Conservation (phyloP, 2,888 invertebrate genomes). For the Drosophila lacicola region DNA sequence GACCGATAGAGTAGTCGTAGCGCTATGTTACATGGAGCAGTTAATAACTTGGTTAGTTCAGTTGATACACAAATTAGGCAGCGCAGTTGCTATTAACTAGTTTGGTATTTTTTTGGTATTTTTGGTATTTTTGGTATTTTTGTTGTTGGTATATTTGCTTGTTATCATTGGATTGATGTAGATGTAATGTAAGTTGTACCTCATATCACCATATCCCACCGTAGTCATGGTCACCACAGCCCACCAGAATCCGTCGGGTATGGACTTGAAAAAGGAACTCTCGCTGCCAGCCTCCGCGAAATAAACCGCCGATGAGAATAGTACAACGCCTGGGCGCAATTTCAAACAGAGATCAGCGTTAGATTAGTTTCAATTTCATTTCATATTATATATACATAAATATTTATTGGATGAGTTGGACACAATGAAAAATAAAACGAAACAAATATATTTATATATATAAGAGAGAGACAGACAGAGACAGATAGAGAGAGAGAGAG, state of each 20-base stretch:
- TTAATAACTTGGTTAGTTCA: conserved; percentile 34
- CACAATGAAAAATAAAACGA: conserved; percentile 1
- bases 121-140: conserved; percentile 5
- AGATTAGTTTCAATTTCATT: conserved; percentile 39
- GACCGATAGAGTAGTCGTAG: conserved; percentile 27
- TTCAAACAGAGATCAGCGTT: conserved; percentile 63
- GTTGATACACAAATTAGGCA: conserved; percentile 38
- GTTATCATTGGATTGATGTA: conserved; percentile 40
- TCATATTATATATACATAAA: conserved; percentile 1
- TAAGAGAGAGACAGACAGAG: not conserved
- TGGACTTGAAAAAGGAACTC: conserved; percentile 99
- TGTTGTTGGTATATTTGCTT: conserved; percentile 3
- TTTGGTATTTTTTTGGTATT: conserved; percentile 11
- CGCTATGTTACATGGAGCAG: conserved; percentile 47
- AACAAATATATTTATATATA: not conserved
- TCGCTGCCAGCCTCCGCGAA: conserved; percentile 99
- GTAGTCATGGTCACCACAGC: conserved; percentile 99
- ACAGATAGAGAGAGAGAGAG: not conserved
- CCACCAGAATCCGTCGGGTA: conserved; percentile 99
- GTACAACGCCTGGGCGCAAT: conserved; percentile 94
- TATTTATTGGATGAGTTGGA: conserved; percentile 1
- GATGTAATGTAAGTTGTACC: conserved; percentile 86
- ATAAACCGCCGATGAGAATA: conserved; percentile 99
- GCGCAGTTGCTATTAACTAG: conserved; percentile 38
- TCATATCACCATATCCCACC: conserved; percentile 99